These are phyloP conservation scores for Hypolimnas misippus DNA, from an alignment of 2,888 invertebrate genomes.

Conservation along the genomic window DNA sequence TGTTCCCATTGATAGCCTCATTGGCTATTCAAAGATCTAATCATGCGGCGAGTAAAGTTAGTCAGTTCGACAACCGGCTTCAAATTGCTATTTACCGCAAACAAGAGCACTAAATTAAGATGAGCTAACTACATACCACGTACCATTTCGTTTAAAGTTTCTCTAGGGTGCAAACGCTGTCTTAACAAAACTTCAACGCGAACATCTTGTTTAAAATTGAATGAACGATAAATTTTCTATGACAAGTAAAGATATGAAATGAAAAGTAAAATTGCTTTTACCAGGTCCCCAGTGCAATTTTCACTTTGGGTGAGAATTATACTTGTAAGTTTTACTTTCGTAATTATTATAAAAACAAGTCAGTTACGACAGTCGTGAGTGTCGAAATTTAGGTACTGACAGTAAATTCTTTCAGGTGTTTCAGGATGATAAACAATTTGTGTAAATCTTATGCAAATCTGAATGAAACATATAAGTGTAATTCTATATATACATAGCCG, in stretches of 20 bases:
- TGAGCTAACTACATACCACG: conserved; percentile 61
- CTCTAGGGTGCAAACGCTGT: conserved; percentile 46
- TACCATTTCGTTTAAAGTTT: conserved; percentile 47
- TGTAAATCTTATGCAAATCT: too few species aligned
- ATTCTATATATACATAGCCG: too few species aligned
- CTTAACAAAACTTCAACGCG: conserved; percentile 40
- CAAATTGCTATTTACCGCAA: conserved; percentile 77
- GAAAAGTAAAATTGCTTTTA: not conserved
- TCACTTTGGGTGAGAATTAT: too few species aligned
- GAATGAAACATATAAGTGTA: too few species aligned
- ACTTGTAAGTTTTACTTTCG: too few species aligned
- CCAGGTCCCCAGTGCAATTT: too few species aligned
- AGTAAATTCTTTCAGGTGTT: too few species aligned
- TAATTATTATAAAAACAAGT: too few species aligned
- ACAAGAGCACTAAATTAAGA: conserved; percentile 77
- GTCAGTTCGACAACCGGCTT: conserved; percentile 65
- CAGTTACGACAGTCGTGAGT: too few species aligned
- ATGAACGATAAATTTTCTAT: conserved; percentile 9
- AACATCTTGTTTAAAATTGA: conserved; percentile 30
- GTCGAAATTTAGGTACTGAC: too few species aligned
- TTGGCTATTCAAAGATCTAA: conserved; percentile 47
- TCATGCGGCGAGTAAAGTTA: conserved; percentile 54
- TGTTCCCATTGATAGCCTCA: conserved; percentile 42
- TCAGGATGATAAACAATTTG: too few species aligned
- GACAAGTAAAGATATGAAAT: not conserved